Conservation (phyloP, 2,113 vertebrate species). For the Lota lota region DNA sequence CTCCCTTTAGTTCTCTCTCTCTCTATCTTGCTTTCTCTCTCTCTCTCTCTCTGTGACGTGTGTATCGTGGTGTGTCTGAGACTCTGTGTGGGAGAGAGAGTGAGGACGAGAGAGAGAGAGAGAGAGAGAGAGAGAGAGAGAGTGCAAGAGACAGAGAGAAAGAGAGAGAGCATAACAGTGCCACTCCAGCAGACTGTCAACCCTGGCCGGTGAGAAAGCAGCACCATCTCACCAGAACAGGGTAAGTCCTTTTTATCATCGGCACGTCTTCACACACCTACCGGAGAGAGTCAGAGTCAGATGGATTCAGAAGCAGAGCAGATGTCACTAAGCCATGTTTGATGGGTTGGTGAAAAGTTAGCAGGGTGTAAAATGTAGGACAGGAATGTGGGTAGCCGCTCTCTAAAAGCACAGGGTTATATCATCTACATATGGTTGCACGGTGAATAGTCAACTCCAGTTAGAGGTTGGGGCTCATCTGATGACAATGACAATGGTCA, state of each 20-base stretch:
- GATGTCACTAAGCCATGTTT: conserved; percentile 2
- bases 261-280: conserved; percentile 15
- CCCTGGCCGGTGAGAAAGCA: conserved; percentile 55
- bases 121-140: no score
- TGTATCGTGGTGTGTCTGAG: conserved; percentile 25
- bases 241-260: conserved; percentile 57
- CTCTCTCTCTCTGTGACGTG: conserved; percentile 45
- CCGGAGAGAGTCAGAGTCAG: conserved; percentile 14
- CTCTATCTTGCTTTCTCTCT: conserved; percentile 32
- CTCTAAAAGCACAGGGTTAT: conserved; percentile 1
- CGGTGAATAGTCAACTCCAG: neutral
- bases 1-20: conserved; percentile 33
- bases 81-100: conserved; percentile 25
- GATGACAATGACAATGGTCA: neutral
- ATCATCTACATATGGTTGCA: neutral
- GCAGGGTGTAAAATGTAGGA: conserved; percentile 22
- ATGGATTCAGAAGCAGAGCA: neutral
- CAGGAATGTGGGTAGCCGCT: conserved; percentile 6
- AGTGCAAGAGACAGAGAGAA: no score
- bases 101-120: neutral
- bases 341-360: conserved; percentile 14
- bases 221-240: conserved; percentile 42
- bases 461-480: neutral
- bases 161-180: conserved; percentile 44
- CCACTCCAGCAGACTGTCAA: conserved; percentile 51